Evolutionary conservation across 1,140 invertebrate genomes (phyloP), one percentile per base, ranked within the genome.

Genomic region (Chrysoperla carnea): DNA sequence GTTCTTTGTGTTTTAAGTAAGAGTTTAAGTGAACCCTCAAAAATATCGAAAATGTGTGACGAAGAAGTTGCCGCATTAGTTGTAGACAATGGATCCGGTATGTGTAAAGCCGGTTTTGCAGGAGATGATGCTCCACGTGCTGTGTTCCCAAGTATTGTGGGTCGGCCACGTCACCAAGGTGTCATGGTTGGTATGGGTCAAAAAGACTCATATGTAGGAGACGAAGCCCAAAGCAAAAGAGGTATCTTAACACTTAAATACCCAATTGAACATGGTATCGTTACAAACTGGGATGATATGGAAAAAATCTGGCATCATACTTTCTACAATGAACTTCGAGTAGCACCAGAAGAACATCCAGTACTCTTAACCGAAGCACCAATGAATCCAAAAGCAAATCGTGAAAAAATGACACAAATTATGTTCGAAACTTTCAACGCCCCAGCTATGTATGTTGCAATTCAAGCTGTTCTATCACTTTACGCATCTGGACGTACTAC

Each of bases 171-270:
- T 49, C 81, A 87, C 61, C 69, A 76, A 73, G 78, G 81, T 59
- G 81, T 88, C 50, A 87, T 89, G 85, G 84, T 89, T 49, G 86
- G 86, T 67, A 89, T 89, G 84, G 85, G 85, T 47, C 85, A 90
- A 64, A 90, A 88, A 60, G 82, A 87, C 67, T 74, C 58, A 54
- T 86, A 82, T 56, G 81, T 91, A 27, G 85, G 84, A 52, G 85
- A 91, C 67, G 86, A 91, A 64, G 87, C 87, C 52, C 79, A 87
- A 63, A 79, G 73, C 69, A 87, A 86, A 67, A 70, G 80, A 70
- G 80, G 80, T 68, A 84, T 86, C 58, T 71, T 85, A 67, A 91
- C 73, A 14, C 60, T 77, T 47, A 78, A 77, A 51, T 78, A 77
- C 59, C 75, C 75, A 40, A 78, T 78, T 48, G 88, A 92, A 62